Base-by-base conservation (phyloP, 2,797 vertebrate genomes). In the Lycodopsis pacificus region DNA sequence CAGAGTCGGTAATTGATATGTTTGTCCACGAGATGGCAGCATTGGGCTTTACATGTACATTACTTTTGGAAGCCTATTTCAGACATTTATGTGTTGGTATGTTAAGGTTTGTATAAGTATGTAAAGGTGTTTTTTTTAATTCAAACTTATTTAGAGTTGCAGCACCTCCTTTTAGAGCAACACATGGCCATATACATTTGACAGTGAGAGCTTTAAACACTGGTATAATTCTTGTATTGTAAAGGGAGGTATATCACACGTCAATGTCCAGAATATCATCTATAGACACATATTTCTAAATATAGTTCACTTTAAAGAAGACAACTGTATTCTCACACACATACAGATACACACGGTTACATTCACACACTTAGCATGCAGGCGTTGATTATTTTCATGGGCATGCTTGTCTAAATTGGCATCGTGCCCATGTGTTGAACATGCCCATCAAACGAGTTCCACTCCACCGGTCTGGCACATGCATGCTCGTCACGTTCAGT, bases 371-470 rank as follows among this genome's bases (percentile, higher is more conserved):
- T 81, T 85, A 71, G 57, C 82, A 90, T 87, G 82, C 86, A 84
- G 81, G 70, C 68, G 34, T 71, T 81, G 75, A 71, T 75, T 86
- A 77, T 73, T 86, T 86, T 82, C 79, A 85, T 86, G 81, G 90
- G 85, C 81, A 86, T 75, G 90, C 91, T 93, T 92, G 93, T 94
- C 93, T 93, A 95, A 94, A 94, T 92, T 95, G 93, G 94, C 92
- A 95, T 93, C 85, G 44, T 92, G 92, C 91, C 93, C 90, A 83
- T 86, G 87, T 93, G 93, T 89, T 89, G 90, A 94, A 91, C 90
- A 92, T 93, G 93, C 84, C 93, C 93, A 91, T 94, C 94, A 93
- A 93, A 92, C 80, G 63, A 83, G 92, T 92, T 93, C 91, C 93
- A 92, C 89, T 90, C 90, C 85, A 86, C 34, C 70, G 82, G 82